These are phyloP conservation scores for Nibea coibor DNA, from an alignment of 2,113 vertebrate genomes.

Conservation along the genomic window DNA sequence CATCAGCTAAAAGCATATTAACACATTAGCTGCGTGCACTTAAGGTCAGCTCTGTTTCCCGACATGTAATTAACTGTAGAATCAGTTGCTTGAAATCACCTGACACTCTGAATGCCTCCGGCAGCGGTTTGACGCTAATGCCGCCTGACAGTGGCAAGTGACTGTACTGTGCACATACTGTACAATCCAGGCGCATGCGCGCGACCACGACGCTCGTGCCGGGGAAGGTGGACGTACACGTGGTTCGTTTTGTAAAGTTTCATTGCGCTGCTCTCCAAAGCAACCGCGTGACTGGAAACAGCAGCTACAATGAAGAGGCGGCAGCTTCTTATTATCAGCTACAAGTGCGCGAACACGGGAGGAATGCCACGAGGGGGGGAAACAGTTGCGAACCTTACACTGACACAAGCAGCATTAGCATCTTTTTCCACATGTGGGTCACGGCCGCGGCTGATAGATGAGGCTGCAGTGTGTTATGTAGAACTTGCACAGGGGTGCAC, in stretches of 20 bases:
- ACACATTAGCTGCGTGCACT: constrained; percentile 41
- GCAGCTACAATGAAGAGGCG: constrained; percentile 28
- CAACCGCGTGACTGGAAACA: constrained; percentile 24
- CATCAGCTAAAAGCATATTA: constrained; percentile 44
- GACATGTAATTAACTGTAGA: constrained; percentile 68
- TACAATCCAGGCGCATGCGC: constrained; percentile 28
- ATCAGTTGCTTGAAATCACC: constrained; percentile 65
- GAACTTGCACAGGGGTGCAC: constrained; percentile 23
- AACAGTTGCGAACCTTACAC: constrained; percentile 7
- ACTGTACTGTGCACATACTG: constrained; percentile 55
- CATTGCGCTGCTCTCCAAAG: constrained; percentile 30
- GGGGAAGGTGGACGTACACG: neutral
- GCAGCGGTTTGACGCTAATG: constrained; percentile 59
- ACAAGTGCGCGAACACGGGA: constrained; percentile 6
- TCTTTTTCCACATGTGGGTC: constrained; percentile 60
- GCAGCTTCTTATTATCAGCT: constrained; percentile 30
- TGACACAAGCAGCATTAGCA: constrained; percentile 51
- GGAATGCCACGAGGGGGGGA: constrained; percentile 24
- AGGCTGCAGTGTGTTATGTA: constrained; percentile 30
- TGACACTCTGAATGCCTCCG: constrained; percentile 46
- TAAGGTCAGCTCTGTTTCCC: constrained; percentile 54
- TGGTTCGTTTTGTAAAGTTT: constrained; percentile 35
- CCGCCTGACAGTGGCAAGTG: constrained; percentile 58
- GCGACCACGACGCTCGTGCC: constrained; percentile 9
- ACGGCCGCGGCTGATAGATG: constrained; percentile 40